Evolutionary conservation across 1,140 invertebrate species (phyloP).

Genomic region (Drosophila miranda): DNA sequence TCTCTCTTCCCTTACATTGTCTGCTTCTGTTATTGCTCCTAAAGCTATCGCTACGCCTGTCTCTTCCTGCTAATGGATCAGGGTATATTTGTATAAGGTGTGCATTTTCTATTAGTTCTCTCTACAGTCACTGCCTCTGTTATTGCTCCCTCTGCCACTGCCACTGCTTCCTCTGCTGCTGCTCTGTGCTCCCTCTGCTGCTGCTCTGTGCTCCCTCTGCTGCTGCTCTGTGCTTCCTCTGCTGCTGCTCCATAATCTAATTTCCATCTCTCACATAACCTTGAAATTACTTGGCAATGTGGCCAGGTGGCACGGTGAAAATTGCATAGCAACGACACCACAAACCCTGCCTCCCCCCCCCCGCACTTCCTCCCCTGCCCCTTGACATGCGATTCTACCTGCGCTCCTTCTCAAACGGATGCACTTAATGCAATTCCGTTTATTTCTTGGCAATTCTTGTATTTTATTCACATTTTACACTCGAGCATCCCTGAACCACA

Average conservation of each 20-base stretch:
- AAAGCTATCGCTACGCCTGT: no score
- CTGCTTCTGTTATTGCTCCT: no score
- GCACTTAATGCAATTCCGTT: conserved; percentile 63
- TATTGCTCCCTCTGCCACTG: no score
- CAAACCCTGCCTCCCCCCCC: not conserved
- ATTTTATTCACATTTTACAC: conserved; percentile 50
- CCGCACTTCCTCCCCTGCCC: not conserved
- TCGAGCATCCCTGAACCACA: conserved; percentile 8
- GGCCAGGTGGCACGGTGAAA: conserved; percentile 35
- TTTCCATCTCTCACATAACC: conserved; percentile 39
- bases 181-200: not conserved
- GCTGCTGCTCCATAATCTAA: conserved; percentile 40
- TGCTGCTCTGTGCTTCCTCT: conserved; percentile 1
- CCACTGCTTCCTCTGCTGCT: not conserved
- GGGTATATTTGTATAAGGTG: no score
- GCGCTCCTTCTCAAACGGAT: conserved; percentile 3
- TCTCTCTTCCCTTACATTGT: no score
- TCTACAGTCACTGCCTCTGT: no score
- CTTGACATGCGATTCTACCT: conserved; percentile 3
- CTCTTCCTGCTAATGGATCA: no score
- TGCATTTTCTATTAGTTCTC: no score
- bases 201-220: conserved; percentile 6
- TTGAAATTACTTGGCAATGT: conserved; percentile 32
- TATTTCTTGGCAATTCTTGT: conserved; percentile 36
- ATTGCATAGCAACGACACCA: not conserved